Evolutionary conservation across 1,140 invertebrate species (phyloP), one percentile per base, ranked within the genome.

Genomic region (Elymnias hypermnestra): DNA sequence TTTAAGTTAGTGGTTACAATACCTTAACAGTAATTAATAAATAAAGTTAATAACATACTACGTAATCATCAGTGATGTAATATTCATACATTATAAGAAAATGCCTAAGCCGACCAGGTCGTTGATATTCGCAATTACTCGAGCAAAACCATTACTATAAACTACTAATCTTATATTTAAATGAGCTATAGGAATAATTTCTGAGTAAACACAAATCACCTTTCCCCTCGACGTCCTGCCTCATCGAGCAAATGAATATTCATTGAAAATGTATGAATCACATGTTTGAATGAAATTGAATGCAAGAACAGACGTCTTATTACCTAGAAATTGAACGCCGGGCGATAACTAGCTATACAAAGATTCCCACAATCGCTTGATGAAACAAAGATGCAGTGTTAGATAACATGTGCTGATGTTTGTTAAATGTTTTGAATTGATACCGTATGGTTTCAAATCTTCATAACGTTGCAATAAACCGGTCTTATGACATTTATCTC

Each of bases 281-380:
- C 28, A 14, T 36, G 21, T 14, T 50, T 44, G 28, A 56, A 56
- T 56, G 49, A 51, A 56, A 38, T 18, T 41, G 41, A 51, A 56
- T 53, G 42, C 25, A 28, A 39, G 10, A 50, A 25, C 23, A 28
- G 31, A 45, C 43, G 36, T 62, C 57, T 63, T 66, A 43, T 70
- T 71, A 71, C 64, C 55, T 49, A 54, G 53, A 58, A 68, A 59
- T 47, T 44, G 46, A 49, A 64, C 39, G 14, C 45, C 53, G 38
- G 59, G 56, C 59, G 54, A 65, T 69, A 57, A 64, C 33, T 49
- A 72, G 48, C 49, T 59, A 57, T 59, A 59, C 52, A 52, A 49
- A 44, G 18, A 47, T 77, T 74, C 63, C 61, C 70, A 72, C 26
- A 29, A 29, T 52, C 22, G 52, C 53, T 59, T 57, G 53, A 66